phyloP scores from a whole-genome alignment of 2,888 invertebrate genomes.

The Drosophila mimica region DNA sequence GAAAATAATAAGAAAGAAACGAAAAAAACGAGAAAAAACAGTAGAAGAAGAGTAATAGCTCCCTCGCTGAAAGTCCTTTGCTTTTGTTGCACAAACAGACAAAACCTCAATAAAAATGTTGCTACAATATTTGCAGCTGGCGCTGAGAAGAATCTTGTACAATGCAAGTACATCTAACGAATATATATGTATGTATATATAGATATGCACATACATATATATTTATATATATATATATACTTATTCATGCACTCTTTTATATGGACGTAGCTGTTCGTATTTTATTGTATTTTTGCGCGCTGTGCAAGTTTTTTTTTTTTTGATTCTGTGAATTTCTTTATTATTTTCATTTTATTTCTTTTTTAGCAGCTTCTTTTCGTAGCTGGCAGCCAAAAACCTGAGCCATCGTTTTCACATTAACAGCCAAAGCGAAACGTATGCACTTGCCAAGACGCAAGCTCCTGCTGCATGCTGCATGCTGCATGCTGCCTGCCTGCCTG shows the following conservation, averaged over 20 bases:
- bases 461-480: slow-evolving; percentile 3
- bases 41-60: slow-evolving; percentile 57
- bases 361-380: slow-evolving; percentile 39
- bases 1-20: slow-evolving; percentile 10
- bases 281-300: slow-evolving; percentile 60
- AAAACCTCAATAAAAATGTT: slow-evolving; percentile 82
- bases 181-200: slow-evolving; percentile 5
- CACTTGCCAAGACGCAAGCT: slow-evolving; percentile 69
- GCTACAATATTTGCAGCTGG: slow-evolving; percentile 80
- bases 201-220: slow-evolving; percentile 12
- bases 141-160: slow-evolving; percentile 67
- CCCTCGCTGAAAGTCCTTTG: slow-evolving; percentile 55
- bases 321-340: slow-evolving; percentile 42
- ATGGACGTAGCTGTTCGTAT: slow-evolving; percentile 39
- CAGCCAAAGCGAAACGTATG: slow-evolving; percentile 80
- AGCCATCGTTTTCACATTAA: slow-evolving; percentile 81
- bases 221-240: slow-evolving; percentile 28
- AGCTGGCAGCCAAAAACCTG: slow-evolving; percentile 71
- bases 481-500: neutral
- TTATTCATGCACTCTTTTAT: slow-evolving; percentile 34
- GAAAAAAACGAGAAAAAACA: slow-evolving; percentile 9
- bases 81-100: slow-evolving; percentile 78
- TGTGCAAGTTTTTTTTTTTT: slow-evolving; percentile 54
- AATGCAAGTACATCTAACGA: slow-evolving; percentile 58
- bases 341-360: slow-evolving; percentile 42